Evolutionary conservation across 2,797 vertebrate genomes (phyloP).

Genomic region (Bradypodion pumilum): DNA sequence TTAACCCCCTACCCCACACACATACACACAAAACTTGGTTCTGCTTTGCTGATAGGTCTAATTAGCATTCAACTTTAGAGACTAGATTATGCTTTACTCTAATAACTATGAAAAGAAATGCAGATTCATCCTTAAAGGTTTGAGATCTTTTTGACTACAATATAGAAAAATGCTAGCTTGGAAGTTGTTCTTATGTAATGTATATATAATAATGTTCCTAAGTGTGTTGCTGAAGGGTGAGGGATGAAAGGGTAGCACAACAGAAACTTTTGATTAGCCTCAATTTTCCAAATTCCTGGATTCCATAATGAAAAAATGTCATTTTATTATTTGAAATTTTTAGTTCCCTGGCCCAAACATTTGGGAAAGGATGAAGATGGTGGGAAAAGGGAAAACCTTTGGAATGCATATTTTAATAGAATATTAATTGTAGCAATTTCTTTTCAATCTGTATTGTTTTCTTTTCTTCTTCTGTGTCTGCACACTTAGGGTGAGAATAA

Average conservation of each 20-base stretch:
- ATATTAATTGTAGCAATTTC: background rate
- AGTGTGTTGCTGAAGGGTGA: background rate
- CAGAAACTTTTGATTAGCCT: background rate
- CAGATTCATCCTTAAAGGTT: background rate
- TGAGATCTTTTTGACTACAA: background rate
- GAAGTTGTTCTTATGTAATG: background rate
- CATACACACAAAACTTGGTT: conserved; percentile 16
- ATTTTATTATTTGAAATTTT: background rate
- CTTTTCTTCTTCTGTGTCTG: no score
- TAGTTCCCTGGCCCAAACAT: background rate
- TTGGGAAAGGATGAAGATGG: background rate
- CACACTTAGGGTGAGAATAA: background rate
- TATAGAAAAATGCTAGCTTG: background rate
- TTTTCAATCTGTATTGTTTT: background rate
- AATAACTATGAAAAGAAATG: conserved; percentile 10
- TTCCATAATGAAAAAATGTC: background rate
- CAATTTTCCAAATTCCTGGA: background rate
- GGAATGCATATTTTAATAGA: background rate
- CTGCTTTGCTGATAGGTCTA: conserved; percentile 37
- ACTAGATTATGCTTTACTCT: background rate
- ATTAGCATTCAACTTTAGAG: conserved; percentile 37
- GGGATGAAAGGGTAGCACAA: background rate
- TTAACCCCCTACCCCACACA: conserved; percentile 16
- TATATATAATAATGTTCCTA: background rate
- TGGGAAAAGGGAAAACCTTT: background rate